Evolutionary conservation across 2,797 vertebrate species (phyloP), one percentile per base, ranked within the genome.

Genomic region (Acrocephalus scirpaceus): DNA sequence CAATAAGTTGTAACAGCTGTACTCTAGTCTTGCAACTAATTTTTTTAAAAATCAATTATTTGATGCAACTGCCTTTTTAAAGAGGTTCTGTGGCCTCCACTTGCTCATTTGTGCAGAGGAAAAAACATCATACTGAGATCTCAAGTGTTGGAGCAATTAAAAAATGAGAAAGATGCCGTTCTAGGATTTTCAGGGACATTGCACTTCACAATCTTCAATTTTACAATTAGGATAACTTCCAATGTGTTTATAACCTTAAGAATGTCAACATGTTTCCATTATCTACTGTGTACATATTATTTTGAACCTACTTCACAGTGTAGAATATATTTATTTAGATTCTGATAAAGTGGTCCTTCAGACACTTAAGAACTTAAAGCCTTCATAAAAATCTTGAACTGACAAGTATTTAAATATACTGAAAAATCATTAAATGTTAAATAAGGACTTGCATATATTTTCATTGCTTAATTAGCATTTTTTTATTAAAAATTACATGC

Each of bases 231-330:
- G 94, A 87, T 94, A 97, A 97, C 97, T 97, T 97, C 96, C 97
- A 76, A 97, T 88, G 95, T 96, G 92, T 97, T 97, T 96, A 95
- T 97, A 97, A 97, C 95, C 96, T 97, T 97, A 98, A 97, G 96
- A 97, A 97, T 97, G 97, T 98, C 97, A 98, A 98, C 96, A 97
- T 97, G 97, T 92, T 97, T 97, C 97, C 94, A 97, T 98, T 98
- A 97, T 97, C 94, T 97, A 87, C 57, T 70, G 81, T 95, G 93
- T 96, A 96, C 90, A 95, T 97, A 97, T 97, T 98, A 97, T 97
- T 98, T 97, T 97, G 95, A 97, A 97, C 88, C 97, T 95, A 97
- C 97, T 98, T 97, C 97, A 97, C 88, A 60, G 40, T 67, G 88
- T 56, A 93, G 90, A 97, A 97, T 83, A 77, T 96, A 97, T 95